phyloP scores from a whole-genome alignment of 1,140 invertebrate species.

The Lerema accius region DNA sequence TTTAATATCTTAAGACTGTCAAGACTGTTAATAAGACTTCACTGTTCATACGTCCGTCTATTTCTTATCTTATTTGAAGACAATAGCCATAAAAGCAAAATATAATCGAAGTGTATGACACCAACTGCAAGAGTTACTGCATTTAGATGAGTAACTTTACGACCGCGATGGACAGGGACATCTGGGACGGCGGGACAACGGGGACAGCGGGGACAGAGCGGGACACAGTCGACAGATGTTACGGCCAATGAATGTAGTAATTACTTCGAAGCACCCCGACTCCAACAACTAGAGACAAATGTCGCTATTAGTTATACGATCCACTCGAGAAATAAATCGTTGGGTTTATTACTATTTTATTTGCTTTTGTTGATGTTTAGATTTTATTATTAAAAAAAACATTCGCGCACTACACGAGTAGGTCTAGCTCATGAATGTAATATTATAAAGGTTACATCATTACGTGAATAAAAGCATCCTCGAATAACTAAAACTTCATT shows the following conservation, averaged over 20 bases:
- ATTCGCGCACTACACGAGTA: too few species aligned
- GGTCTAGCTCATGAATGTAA: too few species aligned
- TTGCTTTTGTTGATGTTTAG: neutral
- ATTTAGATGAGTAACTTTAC: neutral
- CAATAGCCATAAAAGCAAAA: too few species aligned
- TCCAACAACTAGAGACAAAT: neutral
- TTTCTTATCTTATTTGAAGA: too few species aligned
- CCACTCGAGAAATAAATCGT: neutral
- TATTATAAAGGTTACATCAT: neutral
- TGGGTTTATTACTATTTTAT: neutral
- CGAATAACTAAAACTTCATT: neutral
- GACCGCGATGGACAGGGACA: too few species aligned
- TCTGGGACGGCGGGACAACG: neutral
- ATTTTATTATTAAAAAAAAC: neutral
- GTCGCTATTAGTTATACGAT: constrained; percentile 1
- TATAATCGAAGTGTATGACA: neutral
- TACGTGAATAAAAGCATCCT: neutral
- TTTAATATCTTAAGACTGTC: too few species aligned
- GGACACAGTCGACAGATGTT: neutral
- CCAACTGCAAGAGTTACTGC: neutral
- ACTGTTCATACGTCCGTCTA: too few species aligned
- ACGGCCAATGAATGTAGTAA: constrained; percentile 1
- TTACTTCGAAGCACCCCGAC: neutral
- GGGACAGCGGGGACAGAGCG: neutral
- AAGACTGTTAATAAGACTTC: too few species aligned